A percentile compares a stretch with the other conserved stretches of the same genome.
These are phyloP conservation scores for Rugalucina vietnamica DNA, from an alignment of 2,888 invertebrate genomes.

Conservation along the genomic window DNA sequence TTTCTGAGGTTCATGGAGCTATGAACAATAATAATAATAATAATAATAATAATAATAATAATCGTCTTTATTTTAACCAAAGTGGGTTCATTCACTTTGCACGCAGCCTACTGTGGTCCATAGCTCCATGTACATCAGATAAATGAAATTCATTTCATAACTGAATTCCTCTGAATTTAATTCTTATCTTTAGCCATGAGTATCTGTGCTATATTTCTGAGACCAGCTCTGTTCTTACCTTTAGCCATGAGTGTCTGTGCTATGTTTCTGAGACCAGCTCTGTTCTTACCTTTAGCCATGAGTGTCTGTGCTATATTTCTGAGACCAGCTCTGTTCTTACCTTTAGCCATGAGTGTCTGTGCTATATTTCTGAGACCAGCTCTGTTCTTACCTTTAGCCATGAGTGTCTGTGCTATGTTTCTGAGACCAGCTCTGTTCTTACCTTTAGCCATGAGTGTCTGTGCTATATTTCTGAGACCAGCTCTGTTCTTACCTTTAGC, in stretches of 20 bases:
- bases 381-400: not conserved
- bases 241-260: not conserved
- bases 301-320: not conserved
- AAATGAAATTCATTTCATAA: too few relatives aligned
- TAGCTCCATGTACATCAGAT: too few relatives aligned
- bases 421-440: not conserved
- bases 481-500: not conserved
- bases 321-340: not conserved
- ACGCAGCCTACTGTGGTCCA: too few relatives aligned
- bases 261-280: constrained; percentile 5
- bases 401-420: not conserved
- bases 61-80: too few relatives aligned
- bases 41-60: too few relatives aligned
- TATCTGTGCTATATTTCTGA: not conserved
- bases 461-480: not conserved
- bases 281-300: not conserved
- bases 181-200: not conserved
- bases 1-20: too few relatives aligned
- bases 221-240: constrained; percentile 88
- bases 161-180: too few relatives aligned
- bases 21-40: too few relatives aligned
- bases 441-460: constrained; percentile 1
- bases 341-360: not conserved
- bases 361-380: not conserved
- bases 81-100: too few relatives aligned